Percentiles rank a stretch among this genome's conserved stretches.
Evolutionary conservation across 2,113 vertebrate species (phyloP).

Genomic region (Gymnobelideus leadbeateri): DNA sequence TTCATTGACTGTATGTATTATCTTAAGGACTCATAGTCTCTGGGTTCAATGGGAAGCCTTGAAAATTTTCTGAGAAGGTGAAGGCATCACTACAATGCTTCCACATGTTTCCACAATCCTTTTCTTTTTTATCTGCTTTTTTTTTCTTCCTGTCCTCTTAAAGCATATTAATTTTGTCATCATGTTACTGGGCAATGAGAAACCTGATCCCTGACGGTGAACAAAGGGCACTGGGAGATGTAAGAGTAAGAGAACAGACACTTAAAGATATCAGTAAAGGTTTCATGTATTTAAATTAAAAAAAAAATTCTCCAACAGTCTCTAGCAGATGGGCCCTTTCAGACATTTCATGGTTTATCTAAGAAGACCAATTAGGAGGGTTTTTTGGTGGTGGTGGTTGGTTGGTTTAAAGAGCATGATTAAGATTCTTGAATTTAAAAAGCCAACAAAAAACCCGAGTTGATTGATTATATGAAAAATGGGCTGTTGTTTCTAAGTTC

Average conservation of each 20-base stretch:
- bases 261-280: constrained; percentile 8
- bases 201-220: not conserved
- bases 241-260: not conserved
- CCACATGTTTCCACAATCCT: not conserved
- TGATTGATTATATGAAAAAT: constrained; percentile 31
- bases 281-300: constrained; percentile 2
- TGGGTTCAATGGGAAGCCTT: not conserved
- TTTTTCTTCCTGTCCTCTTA: not conserved
- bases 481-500: constrained; percentile 16
- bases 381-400: constrained; percentile 13
- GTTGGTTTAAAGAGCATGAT: constrained; percentile 40
- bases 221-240: not conserved
- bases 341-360: constrained; percentile 46
- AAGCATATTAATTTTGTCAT: not conserved
- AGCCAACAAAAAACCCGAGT: not conserved
- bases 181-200: not conserved
- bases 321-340: constrained; percentile 35
- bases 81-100: not conserved
- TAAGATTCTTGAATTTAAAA: constrained; percentile 54
- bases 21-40: not conserved
- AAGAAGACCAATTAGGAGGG: constrained; percentile 24
- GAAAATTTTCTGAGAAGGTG: not conserved
- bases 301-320: constrained; percentile 40
- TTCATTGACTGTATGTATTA: not conserved
- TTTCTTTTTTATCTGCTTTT: not conserved